Percentiles rank a stretch among this genome's conserved stretches.
These are phyloP conservation scores for Acleris sparsana DNA, from an alignment of 2,888 invertebrate species.

Conservation along the genomic window DNA sequence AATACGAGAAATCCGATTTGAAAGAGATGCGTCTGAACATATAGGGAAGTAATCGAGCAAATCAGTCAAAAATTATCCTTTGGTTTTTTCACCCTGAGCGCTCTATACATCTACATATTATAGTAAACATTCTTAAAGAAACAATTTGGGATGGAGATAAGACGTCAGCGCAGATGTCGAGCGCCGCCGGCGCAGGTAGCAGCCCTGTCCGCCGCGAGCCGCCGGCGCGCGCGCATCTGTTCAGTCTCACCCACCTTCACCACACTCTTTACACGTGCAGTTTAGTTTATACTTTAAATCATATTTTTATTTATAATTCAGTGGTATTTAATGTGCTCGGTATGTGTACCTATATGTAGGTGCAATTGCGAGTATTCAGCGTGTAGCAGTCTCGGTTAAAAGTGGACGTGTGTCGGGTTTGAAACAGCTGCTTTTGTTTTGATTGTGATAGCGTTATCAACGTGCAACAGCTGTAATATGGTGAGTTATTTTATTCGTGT, in stretches of 20 bases:
- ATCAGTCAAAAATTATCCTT: too few species aligned
- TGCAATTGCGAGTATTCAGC: not conserved
- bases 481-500: slow-evolving; percentile 1
- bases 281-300: not conserved
- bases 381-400: too few species aligned
- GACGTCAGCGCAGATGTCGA: slow-evolving; percentile 15
- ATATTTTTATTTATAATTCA: too few species aligned
- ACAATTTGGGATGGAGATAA: not conserved
- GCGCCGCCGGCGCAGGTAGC: slow-evolving; percentile 20
- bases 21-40: too few species aligned
- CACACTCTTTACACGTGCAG: slow-evolving; percentile 4
- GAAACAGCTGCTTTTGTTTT: slow-evolving; percentile 4
- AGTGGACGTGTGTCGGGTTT: not conserved
- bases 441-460: slow-evolving; percentile 7
- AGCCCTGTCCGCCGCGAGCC: not conserved
- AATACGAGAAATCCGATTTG: too few species aligned
- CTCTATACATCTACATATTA: not conserved
- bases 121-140: not conserved
- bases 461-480: not conserved
- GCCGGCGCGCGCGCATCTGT: slow-evolving; percentile 26
- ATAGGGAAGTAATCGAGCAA: too few species aligned
- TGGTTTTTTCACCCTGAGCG: too few species aligned
- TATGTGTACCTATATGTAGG: too few species aligned
- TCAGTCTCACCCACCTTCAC: slow-evolving; percentile 3
- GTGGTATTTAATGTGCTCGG: too few species aligned